phyloP scores from a whole-genome alignment of 2,113 vertebrate genomes.

The Pseudorectes ferrugineus region DNA sequence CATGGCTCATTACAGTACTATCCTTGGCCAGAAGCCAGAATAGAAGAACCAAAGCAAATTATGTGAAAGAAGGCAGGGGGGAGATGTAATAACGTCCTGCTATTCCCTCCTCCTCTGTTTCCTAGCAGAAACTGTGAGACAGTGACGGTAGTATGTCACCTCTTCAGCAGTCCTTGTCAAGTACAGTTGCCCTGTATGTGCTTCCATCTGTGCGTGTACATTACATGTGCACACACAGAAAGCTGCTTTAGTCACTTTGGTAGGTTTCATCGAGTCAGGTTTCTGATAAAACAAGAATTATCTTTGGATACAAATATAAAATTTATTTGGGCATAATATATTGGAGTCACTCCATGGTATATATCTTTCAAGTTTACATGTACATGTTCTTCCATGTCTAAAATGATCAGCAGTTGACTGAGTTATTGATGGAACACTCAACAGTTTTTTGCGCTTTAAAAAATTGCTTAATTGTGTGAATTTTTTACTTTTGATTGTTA shows the following conservation, averaged over 20 bases:
- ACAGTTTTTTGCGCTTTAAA: not conserved
- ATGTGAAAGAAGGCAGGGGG: not conserved
- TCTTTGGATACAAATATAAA: not conserved
- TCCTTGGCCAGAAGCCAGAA: not conserved
- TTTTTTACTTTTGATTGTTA: not conserved
- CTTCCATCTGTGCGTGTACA: not conserved
- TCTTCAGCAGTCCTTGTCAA: not conserved
- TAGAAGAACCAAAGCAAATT: not conserved
- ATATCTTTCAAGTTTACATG: not conserved
- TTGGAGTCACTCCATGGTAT: not conserved
- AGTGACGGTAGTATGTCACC: not conserved
- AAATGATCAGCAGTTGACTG: not conserved
- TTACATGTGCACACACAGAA: not conserved
- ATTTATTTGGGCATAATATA: not conserved
- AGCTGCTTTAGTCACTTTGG: not conserved
- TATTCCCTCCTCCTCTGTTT: not conserved
- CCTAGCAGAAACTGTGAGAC: not conserved
- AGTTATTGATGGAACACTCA: not conserved
- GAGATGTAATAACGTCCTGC: not conserved
- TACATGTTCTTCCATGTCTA: fast-evolving
- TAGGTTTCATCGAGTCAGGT: not conserved
- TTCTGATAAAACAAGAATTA: not conserved
- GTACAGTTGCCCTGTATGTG: not conserved
- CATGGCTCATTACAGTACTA: not conserved
- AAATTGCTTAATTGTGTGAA: not conserved